phyloP scores from a whole-genome alignment of 92 coral and sea anemone genomes.

The Palythoa grandiflora region DNA sequence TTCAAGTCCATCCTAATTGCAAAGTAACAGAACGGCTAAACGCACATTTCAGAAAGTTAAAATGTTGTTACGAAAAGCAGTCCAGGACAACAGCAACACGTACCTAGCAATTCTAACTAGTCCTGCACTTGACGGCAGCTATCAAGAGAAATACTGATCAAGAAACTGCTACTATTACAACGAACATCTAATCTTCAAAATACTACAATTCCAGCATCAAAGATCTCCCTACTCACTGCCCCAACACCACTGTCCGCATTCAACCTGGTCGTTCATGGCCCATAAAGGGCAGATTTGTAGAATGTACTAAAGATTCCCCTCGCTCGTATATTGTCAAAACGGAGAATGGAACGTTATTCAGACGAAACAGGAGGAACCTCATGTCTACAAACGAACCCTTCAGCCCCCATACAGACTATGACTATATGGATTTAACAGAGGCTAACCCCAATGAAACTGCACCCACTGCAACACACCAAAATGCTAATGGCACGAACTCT shows the following conservation, averaged over 20 bases:
- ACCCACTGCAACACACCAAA: background rate
- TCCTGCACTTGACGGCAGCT: constrained; percentile 48
- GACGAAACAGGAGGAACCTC: background rate
- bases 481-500: background rate
- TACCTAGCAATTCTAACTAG: constrained; percentile 46
- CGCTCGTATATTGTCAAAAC: background rate
- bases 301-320: constrained; percentile 1
- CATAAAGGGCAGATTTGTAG: constrained; percentile 13
- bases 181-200: constrained; percentile 24
- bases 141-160: constrained; percentile 11
- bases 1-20: constrained; percentile 35
- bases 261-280: constrained; percentile 13
- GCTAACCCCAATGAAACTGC: background rate
- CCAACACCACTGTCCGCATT: background rate
- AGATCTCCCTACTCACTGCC: constrained; percentile 33
- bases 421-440: background rate
- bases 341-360: constrained; percentile 1
- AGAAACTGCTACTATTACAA: background rate
- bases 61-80: constrained; percentile 18
- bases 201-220: constrained; percentile 41
- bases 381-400: background rate
- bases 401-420: background rate
- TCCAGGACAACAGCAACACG: constrained; percentile 41
- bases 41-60: constrained; percentile 21
- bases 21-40: constrained; percentile 35